These are phyloP conservation scores for Gonatopus flavifemur DNA, from an alignment of 1,140 invertebrate genomes.

Conservation along the genomic window DNA sequence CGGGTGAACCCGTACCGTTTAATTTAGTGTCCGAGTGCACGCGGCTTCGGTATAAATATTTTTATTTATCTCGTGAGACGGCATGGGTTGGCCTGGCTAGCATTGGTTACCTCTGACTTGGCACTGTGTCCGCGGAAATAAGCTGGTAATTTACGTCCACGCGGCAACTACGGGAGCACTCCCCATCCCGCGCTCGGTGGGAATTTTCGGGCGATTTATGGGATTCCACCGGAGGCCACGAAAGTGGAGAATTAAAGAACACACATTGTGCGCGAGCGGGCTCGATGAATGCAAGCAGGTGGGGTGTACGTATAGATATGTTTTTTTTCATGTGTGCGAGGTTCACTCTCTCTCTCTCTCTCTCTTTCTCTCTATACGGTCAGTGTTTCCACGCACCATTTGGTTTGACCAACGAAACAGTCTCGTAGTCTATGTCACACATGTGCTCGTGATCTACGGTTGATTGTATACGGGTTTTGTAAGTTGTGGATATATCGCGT, in stretches of 20 bases:
- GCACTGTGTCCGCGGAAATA: slow-evolving; percentile 39
- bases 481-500: no score
- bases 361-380: no score
- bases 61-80: slow-evolving; percentile 42
- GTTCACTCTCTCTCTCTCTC: no score
- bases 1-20: slow-evolving; percentile 26
- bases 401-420: no score
- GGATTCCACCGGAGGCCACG: slow-evolving; percentile 30
- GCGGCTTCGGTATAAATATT: slow-evolving; percentile 50
- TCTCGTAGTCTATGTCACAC: no score
- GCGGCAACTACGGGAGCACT: slow-evolving; percentile 18
- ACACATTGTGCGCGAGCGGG: slow-evolving; percentile 37
- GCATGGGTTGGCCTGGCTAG: neutral
- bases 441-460: no score
- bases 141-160: slow-evolving; percentile 50
- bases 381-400: no score
- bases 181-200: slow-evolving; percentile 31
- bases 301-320: no score
- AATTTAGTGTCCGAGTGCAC: slow-evolving; percentile 50
- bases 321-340: no score
- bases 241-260: slow-evolving; percentile 39
- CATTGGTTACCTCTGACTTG: no score
- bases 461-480: no score
- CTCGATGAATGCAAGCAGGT: no score
- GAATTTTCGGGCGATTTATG: slow-evolving; percentile 53